Base-by-base conservation (phyloP, 2,113 vertebrate species). In the Anolis carolinensis region DNA sequence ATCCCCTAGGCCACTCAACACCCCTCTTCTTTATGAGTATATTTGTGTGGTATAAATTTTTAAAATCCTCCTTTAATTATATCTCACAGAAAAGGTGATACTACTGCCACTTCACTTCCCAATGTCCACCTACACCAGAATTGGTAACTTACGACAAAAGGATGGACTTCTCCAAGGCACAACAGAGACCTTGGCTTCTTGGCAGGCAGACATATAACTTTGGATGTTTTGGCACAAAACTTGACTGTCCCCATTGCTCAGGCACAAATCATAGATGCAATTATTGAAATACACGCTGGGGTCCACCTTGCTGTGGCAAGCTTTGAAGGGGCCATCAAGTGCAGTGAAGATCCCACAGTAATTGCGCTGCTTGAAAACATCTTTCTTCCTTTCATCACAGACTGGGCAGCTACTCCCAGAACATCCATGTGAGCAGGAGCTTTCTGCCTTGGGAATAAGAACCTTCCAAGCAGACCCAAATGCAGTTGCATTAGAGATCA, bases 71-170 rank as follows among this genome's bases (percentile, higher is more conserved):
- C 50, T 55, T 55, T 55, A 55, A 55, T 55, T 55, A 55, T 55
- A 16, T 14, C 55, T 3, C 55, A 55, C 13, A 16, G 55, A 55
- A 55, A 55, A 13, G 3, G 55, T 13, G 30, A 27, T 62, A 30
- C 32, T 25, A 21, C 3, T 34, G 20, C 39, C n/a, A n/a, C 79
- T 77, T 67, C 68, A 65, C 27, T 10, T 39, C 25, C 71, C n/a
- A 27, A 16, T 2, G 25, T 39, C 62, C 11, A 30, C 11, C 14
- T 23, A 1, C 13, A 52, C 20, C 2, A 27, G 9, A 10, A 36
- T 6, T 7, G 39, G 65, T 48, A 76, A 95, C 97, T 96, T 87
- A 97, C 97, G 93, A 62, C 97, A 98, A 93, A 97, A 97, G 16
- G 95, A 92, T 7, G 44, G 84, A 0, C 67, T 96, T 79, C 97